Evolutionary conservation across 2,888 invertebrate species (phyloP).

Genomic region (Andrena haemorrhoa): DNA sequence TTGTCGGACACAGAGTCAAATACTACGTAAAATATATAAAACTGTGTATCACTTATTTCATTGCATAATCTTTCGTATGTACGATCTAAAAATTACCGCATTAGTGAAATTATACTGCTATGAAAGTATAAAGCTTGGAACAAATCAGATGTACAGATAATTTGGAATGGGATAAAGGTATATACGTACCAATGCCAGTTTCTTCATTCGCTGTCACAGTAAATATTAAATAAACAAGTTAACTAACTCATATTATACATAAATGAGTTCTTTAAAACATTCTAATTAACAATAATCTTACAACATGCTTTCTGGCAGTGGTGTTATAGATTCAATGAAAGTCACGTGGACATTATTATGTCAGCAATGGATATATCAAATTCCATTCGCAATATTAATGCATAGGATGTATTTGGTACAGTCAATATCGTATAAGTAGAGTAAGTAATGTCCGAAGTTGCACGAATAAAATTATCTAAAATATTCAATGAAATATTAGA

Average conservation of each 20-base stretch:
- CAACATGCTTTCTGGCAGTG: slow-evolving; percentile 78
- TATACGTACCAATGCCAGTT: slow-evolving; percentile 69
- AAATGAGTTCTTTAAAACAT: slow-evolving; percentile 63
- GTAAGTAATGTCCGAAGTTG: slow-evolving; percentile 53
- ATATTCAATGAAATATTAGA: slow-evolving; percentile 44
- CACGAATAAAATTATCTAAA: slow-evolving; percentile 56
- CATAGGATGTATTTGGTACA: slow-evolving; percentile 24
- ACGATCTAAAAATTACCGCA: slow-evolving; percentile 41
- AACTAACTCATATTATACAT: slow-evolving; percentile 50
- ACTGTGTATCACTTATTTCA: slow-evolving; percentile 36
- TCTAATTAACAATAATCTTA: slow-evolving; percentile 64
- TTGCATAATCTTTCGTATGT: slow-evolving; percentile 36
- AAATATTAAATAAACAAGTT: slow-evolving; percentile 57
- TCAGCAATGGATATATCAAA: slow-evolving; percentile 72
- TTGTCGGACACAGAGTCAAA: slow-evolving; percentile 27
- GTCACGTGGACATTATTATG: slow-evolving; percentile 70
- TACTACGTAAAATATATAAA: slow-evolving; percentile 52
- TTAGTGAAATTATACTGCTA: slow-evolving; percentile 46
- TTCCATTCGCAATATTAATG: slow-evolving; percentile 46
- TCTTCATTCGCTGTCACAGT: slow-evolving; percentile 42
- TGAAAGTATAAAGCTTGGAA: slow-evolving; percentile 44
- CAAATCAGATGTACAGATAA: slow-evolving; percentile 45
- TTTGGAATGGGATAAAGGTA: slow-evolving; percentile 64
- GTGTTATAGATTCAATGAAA: slow-evolving; percentile 71
- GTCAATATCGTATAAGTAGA: slow-evolving; percentile 43